Evolutionary conservation across 2,888 invertebrate species (phyloP), one percentile per base, ranked within the genome.

Genomic region (Laothoe populi): DNA sequence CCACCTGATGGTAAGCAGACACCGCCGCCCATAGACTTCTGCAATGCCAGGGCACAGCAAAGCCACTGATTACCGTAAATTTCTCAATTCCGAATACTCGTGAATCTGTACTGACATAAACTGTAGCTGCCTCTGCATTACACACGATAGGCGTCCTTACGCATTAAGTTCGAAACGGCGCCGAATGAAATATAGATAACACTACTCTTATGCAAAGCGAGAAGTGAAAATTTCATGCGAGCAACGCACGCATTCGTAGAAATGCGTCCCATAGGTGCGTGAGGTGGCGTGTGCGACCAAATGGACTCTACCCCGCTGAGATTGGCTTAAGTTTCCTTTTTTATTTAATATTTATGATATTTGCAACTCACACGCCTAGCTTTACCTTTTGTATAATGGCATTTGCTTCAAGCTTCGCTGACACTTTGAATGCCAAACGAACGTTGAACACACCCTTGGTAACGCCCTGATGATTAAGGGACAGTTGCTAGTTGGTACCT

Each of bases 341-440:
- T 86, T 83, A 78, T 86, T 90, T 87, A 90, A 89, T 90, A 89
- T 90, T 89, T 90, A 89, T 87, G 86, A 87, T 86, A 81, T 83
- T 76, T 78, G 78, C 78, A 79, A 80, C 83, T 82, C 82, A 83
- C 81, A 81, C 81, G 83, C 83, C 82, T 78, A 75, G 73, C 84
- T 86, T 75, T 82, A 87, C 83, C 83, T 87, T n/a, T 82, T 79
- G 78, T 83, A 76, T 87, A 88, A 87, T 86, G 79, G 77, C 81
- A 82, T 88, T 88, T 82, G 77, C 80, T 82, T 84, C 82, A 81
- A 81, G 83, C 82, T 79, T 71, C 77, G 75, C 77, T 78, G 81
- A 78, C 80, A 82, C 73, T 82, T 80, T 79, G 82, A 86, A 85
- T 84, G 81, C 75, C 77, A 83, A 86, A 82, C 78, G 81, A 82